These are phyloP conservation scores for Geophilus truncorum DNA, from an alignment of 2,888 invertebrate genomes.

Conservation along the genomic window DNA sequence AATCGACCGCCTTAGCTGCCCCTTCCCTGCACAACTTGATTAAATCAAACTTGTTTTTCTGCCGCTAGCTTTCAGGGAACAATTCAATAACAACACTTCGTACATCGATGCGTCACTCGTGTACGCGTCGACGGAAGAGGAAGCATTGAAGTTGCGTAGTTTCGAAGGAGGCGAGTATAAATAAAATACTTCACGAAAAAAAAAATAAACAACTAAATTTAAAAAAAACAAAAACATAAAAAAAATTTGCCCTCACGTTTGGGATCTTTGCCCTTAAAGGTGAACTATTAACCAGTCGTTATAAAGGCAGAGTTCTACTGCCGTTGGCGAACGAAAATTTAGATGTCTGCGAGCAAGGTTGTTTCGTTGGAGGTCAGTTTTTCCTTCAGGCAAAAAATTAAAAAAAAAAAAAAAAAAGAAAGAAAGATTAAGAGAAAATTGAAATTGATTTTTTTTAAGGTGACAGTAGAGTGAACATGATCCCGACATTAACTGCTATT, in stretches of 20 bases:
- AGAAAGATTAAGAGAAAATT: neutral
- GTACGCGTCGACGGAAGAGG: constrained; percentile 64
- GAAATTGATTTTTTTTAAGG: constrained; percentile 10
- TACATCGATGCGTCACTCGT: constrained; percentile 74
- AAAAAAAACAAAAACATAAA: neutral
- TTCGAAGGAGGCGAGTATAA: constrained; percentile 56
- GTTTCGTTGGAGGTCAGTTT: neutral
- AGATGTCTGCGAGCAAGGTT: neutral
- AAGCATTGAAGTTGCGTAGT: constrained; percentile 59
- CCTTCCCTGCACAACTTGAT: constrained; percentile 41
- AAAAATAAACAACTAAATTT: neutral
- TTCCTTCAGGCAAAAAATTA: too few species aligned
- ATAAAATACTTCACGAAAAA: neutral
- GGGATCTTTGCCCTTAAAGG: constrained; percentile 8
- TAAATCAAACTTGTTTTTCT: neutral
- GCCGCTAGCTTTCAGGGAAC: constrained; percentile 47
- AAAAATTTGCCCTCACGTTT: neutral
- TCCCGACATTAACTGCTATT: constrained; percentile 29
- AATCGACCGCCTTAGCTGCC: neutral
- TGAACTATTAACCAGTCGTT: neutral
- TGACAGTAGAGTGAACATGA: constrained; percentile 32
- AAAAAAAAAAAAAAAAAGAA: neutral
- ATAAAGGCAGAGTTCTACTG: constrained; percentile 16
- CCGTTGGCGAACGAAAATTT: constrained; percentile 13
- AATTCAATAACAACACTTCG: constrained; percentile 77